These are phyloP conservation scores for Sturnus vulgaris DNA, from an alignment of 2,113 vertebrate genomes.

Conservation along the genomic window DNA sequence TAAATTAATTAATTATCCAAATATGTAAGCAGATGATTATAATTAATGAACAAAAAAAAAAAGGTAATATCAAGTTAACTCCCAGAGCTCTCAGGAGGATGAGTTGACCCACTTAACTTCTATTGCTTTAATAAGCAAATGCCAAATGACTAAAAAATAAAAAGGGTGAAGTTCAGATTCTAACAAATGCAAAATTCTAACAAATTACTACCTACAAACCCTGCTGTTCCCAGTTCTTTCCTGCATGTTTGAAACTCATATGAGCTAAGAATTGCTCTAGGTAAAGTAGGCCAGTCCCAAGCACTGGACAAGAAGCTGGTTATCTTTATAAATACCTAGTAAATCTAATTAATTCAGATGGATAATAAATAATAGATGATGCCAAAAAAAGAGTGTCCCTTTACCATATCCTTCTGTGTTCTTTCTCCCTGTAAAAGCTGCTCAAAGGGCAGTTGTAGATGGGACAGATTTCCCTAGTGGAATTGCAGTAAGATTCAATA, in stretches of 20 bases:
- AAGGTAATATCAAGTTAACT: neutral
- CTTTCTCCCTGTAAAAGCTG: neutral
- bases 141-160: neutral
- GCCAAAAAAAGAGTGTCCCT: neutral
- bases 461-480: neutral
- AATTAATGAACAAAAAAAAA: neutral
- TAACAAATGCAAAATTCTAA: neutral
- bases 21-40: neutral
- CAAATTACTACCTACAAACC: neutral
- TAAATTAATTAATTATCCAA: neutral
- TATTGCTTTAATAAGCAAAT: neutral
- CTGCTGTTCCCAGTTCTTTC: neutral
- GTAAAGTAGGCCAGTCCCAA: neutral
- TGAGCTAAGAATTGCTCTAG: neutral
- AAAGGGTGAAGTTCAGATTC: neutral
- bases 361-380: neutral
- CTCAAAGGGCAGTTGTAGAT: neutral
- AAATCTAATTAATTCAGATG: neutral
- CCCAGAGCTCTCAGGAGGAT: neutral
- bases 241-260: neutral
- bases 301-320: neutral
- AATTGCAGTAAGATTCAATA: neutral
- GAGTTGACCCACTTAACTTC: neutral
- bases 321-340: neutral
- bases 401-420: neutral